Evolutionary conservation across 2,888 invertebrate species (phyloP).

Genomic region (Stramonita haemastoma): DNA sequence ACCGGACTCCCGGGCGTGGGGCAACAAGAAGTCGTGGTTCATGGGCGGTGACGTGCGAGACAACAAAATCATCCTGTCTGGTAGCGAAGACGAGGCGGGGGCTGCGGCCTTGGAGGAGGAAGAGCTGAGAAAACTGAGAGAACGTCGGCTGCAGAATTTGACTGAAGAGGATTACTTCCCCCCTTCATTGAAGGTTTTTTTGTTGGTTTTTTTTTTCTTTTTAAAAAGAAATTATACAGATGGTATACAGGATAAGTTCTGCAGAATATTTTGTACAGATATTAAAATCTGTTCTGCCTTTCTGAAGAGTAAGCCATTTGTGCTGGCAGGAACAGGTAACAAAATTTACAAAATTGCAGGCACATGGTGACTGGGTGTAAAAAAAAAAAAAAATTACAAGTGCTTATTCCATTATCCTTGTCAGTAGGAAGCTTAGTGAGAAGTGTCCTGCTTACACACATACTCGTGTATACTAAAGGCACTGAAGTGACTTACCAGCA

Average conservation of each 20-base stretch:
- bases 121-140: constrained; percentile 73
- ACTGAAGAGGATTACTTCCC: constrained; percentile 75
- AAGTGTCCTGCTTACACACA: too few species aligned
- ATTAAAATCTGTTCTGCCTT: too few species aligned
- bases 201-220: constrained; percentile 52
- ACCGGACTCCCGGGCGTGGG: constrained; percentile 89
- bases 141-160: constrained; percentile 71
- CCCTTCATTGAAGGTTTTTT: background rate
- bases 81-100: constrained; percentile 68
- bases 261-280: background rate
- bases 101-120: constrained; percentile 74
- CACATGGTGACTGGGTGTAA: background rate
- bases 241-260: background rate
- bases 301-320: background rate
- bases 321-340: background rate
- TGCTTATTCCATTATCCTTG: too few species aligned
- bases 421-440: too few species aligned
- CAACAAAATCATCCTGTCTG: constrained; percentile 82
- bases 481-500: too few species aligned
- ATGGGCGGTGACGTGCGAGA: constrained; percentile 94
- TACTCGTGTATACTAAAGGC: too few species aligned
- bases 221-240: background rate
- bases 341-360: background rate
- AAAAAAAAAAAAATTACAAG: too few species aligned
- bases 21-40: constrained; percentile 86